Evolutionary conservation across 2,888 invertebrate genomes (phyloP), one percentile per base, ranked within the genome.

Genomic region (Harpagoxenus sublaevis): DNA sequence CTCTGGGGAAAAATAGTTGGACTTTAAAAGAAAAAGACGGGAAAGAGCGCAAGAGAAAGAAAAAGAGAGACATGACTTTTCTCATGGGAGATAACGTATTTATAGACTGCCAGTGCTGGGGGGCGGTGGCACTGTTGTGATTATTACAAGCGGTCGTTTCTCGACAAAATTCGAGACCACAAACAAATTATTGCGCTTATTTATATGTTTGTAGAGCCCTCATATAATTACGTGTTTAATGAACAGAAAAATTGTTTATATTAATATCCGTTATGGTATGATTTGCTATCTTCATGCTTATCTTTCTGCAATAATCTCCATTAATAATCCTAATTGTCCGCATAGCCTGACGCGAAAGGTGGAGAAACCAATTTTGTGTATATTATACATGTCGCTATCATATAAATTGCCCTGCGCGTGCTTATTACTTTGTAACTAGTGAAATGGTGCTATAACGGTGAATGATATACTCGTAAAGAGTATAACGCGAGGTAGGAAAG

Each of bases 11-110:
- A 65, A 74, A 73, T 74, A 53, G 73, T 62, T 74, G 79, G 12
- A 79, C 45, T 57, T 79, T 45, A 65, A 62, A 66, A 28, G 82
- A 70, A 82, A 31, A 18, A 18, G 35, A 73, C n/a, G 15, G 18
- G 39, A 57, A 28, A 51, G 42, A 39, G 12, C 15, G 28, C 60
- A 1, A 23, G 15, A 45, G 12, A 60, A 35, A 57, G 48, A 39
- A 78, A 79, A 77, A 68, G 73, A 87, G 84, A 86, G 83, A 83
- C 60, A 83, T 86, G 87, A 89, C 89, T 86, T 88, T 83, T 78
- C 91, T 87, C 88, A 77, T 31, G 90, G 91, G 89, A 92, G 89
- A 91, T 92, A 91, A 92, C 86, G 86, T 91, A 92, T 92, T 92
- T 92, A 90, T 88, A 77, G 85, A 85, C 51, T 42, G 12, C 39